These are phyloP conservation scores for Calcarius lapponicus DNA, from an alignment of 2,797 vertebrate species.

Conservation along the genomic window DNA sequence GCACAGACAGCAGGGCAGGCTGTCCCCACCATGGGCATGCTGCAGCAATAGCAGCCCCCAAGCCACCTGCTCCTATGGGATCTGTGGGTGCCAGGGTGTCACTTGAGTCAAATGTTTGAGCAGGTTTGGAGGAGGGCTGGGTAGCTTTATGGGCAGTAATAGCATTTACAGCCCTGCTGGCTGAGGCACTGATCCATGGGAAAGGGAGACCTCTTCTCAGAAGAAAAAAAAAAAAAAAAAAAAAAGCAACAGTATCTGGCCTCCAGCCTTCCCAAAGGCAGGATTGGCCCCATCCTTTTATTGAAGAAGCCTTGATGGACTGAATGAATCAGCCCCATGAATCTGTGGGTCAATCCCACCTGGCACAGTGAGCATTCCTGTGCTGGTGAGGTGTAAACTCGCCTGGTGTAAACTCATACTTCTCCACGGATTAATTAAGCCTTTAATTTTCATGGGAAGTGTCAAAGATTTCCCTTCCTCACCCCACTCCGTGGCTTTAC, in stretches of 20 bases:
- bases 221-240: neutral
- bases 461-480: neutral
- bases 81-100: neutral
- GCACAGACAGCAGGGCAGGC: neutral
- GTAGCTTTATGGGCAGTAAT: conserved; percentile 21
- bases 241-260: accelerated
- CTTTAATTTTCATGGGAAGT: neutral
- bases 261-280: neutral
- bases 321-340: accelerated
- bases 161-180: neutral
- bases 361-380: neutral
- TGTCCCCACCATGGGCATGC: neutral
- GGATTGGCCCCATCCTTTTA: neutral
- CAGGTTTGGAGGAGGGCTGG: neutral
- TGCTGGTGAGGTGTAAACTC: neutral
- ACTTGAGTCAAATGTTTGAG: neutral
- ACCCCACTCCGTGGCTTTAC: neutral
- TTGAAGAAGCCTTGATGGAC: neutral
- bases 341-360: accelerated
- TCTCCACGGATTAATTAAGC: neutral
- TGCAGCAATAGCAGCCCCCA: neutral
- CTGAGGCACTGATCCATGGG: neutral
- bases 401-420: neutral
- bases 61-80: neutral
- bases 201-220: neutral